A percentile compares a stretch with the other conserved stretches of the same genome.
Evolutionary conservation across 2,113 vertebrate species (phyloP).

Genomic region (Cettia cetti): DNA sequence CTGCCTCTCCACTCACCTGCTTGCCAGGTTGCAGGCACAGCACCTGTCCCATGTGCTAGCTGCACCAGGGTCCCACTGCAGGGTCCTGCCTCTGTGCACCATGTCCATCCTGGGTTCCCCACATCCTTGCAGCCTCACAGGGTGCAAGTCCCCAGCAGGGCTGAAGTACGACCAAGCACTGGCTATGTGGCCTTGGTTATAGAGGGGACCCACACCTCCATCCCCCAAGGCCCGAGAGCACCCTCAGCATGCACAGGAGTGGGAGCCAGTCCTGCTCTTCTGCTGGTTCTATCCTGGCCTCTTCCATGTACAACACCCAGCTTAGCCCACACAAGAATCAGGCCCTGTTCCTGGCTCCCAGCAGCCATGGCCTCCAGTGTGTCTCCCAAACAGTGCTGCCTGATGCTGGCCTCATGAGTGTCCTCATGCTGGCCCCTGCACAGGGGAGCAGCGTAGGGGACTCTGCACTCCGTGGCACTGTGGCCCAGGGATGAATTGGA

Average conservation of each 20-base stretch:
- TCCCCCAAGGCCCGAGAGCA: not conserved
- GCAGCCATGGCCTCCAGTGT: not conserved
- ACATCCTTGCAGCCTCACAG: not conserved
- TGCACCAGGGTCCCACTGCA: fast-evolving
- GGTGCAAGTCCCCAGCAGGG: not conserved
- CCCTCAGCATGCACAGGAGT: not conserved
- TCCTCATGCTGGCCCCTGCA: not conserved
- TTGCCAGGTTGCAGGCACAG: not conserved
- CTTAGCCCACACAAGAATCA: not conserved
- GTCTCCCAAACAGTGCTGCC: fast-evolving
- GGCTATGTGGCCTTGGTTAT: not conserved
- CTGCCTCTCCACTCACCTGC: not conserved
- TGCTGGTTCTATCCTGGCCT: not conserved
- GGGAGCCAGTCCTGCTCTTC: not conserved
- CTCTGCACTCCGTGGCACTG: not conserved
- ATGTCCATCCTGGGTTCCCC: not conserved
- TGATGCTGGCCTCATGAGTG: too few species aligned
- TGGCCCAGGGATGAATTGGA: not conserved
- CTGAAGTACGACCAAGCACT: not conserved
- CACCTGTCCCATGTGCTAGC: not conserved
- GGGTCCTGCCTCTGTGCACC: not conserved
- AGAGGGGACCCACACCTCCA: not conserved
- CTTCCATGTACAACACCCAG: not conserved
- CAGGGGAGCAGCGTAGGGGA: fast-evolving
- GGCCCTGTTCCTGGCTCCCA: not conserved